Evolutionary conservation across 2,888 invertebrate species (phyloP).

Genomic region (Baccha elongata): DNA sequence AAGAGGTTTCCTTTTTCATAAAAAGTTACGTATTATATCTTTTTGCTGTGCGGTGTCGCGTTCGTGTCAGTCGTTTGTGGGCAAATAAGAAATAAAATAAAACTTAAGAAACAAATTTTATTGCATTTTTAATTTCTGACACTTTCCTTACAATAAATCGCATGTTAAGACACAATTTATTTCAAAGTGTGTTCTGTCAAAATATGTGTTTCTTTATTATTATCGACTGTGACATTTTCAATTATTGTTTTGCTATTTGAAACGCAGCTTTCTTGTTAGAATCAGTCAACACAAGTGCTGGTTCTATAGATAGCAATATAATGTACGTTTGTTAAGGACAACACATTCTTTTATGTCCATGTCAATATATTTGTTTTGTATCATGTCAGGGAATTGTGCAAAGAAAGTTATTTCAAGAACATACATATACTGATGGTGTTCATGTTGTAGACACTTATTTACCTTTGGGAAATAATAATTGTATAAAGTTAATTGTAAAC

Average conservation of each 20-base stretch:
- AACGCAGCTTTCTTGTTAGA: not conserved
- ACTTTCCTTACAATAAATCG: not conserved
- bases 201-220: not conserved
- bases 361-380: not conserved
- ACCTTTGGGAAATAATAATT: not conserved
- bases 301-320: not conserved
- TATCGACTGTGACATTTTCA: not conserved
- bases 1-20: not conserved
- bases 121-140: not conserved
- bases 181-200: not conserved
- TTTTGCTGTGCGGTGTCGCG: not conserved
- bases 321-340: not conserved
- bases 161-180: not conserved
- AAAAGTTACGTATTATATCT: not conserved
- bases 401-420: conserved; percentile 19
- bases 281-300: conserved; percentile 13
- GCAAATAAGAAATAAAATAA: not conserved
- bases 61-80: not conserved
- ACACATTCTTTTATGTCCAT: not conserved
- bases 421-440: not conserved
- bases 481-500: conserved; percentile 10
- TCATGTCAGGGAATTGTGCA: conserved; percentile 1
- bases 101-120: not conserved
- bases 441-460: not conserved
- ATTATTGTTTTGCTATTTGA: not conserved